These are phyloP conservation scores for Spizella passerina DNA, from an alignment of 2,797 vertebrate genomes.

Conservation along the genomic window DNA sequence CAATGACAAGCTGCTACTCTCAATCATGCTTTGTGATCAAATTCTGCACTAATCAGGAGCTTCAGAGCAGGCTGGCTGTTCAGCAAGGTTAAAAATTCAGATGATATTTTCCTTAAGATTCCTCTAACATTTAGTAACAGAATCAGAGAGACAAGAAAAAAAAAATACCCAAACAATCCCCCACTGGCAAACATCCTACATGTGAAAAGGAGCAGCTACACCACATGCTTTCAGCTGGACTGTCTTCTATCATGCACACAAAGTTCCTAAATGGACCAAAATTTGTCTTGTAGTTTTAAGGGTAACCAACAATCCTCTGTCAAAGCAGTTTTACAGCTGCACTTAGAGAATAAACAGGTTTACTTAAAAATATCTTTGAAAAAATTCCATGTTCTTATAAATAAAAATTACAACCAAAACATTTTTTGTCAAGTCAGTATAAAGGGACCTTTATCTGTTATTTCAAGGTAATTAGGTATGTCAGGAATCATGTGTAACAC, in stretches of 20 bases:
- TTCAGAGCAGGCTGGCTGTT: slow-evolving; percentile 32
- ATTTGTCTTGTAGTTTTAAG: neutral
- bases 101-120: slow-evolving; percentile 40
- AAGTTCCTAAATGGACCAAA: neutral
- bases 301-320: neutral
- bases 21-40: slow-evolving; percentile 63
- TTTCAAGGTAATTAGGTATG: neutral
- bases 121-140: slow-evolving; percentile 28
- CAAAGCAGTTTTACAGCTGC: neutral
- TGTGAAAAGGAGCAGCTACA: neutral
- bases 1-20: slow-evolving; percentile 56
- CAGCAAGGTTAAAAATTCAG: slow-evolving; percentile 62
- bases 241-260: neutral
- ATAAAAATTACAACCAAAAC: neutral
- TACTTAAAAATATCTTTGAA: neutral
- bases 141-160: neutral
- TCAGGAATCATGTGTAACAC: neutral
- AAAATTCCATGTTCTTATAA: neutral
- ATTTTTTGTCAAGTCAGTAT: neutral
- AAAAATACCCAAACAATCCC: neutral
- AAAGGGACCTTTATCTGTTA: neutral
- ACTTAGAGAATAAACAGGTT: neutral
- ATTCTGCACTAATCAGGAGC: slow-evolving; percentile 70
- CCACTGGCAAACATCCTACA: neutral
- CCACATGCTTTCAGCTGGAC: neutral